Conservation (phyloP, 2,888 invertebrate species). For the Drosophila kambysellisi region DNA sequence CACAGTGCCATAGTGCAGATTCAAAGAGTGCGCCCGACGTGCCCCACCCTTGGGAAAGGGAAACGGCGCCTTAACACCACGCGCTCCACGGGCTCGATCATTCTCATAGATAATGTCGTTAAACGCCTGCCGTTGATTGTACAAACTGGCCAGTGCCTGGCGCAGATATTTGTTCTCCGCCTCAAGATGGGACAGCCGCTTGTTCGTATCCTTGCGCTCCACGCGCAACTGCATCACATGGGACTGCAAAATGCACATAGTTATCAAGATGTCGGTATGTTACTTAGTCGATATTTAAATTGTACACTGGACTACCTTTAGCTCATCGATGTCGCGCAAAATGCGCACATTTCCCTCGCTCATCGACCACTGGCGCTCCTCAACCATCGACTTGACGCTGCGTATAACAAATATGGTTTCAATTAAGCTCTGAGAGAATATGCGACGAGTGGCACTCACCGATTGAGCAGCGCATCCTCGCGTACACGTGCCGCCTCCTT, state of each 20-base stretch:
- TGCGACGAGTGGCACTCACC: constrained; percentile 55
- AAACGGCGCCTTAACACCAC: constrained; percentile 57
- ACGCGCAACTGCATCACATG: constrained; percentile 88
- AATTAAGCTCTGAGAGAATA: too few species aligned
- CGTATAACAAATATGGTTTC: not conserved
- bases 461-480: constrained; percentile 89
- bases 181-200: constrained; percentile 89
- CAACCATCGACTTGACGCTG: constrained; percentile 85
- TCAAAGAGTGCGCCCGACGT: constrained; percentile 82
- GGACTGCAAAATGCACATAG: constrained; percentile 85
- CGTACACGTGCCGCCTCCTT: constrained; percentile 90
- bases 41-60: constrained; percentile 67
- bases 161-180: constrained; percentile 87
- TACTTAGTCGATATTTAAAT: not conserved
- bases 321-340: constrained; percentile 84
- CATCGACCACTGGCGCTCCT: constrained; percentile 85
- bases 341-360: constrained; percentile 84
- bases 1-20: constrained; percentile 83
- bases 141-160: constrained; percentile 81
- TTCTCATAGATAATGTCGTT: constrained; percentile 83
- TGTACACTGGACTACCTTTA: constrained; percentile 77
- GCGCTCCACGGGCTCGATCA: constrained; percentile 75
- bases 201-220: constrained; percentile 89
- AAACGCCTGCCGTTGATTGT: constrained; percentile 73
- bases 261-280: not conserved